phyloP scores from a whole-genome alignment of 2,888 invertebrate genomes.

The Anthrax anthrax region DNA sequence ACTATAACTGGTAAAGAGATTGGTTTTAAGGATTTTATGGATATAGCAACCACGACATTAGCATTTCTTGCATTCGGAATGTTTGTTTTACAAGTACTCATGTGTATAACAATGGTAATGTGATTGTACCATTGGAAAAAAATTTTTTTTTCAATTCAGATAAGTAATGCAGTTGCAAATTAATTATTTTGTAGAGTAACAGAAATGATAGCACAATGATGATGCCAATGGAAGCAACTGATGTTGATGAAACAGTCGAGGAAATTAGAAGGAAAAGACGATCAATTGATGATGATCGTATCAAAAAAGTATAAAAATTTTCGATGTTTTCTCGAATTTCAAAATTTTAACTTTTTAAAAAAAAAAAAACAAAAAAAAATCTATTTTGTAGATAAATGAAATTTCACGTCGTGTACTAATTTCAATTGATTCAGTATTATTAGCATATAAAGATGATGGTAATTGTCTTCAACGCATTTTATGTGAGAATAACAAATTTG shows the following conservation, averaged over 20 bases:
- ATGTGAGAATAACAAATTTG: conserved; percentile 52
- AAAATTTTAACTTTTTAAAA: not conserved
- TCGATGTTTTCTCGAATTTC: not conserved
- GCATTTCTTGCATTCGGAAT: conserved; percentile 70
- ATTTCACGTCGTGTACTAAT: conserved; percentile 39
- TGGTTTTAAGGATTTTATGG: conserved; percentile 46
- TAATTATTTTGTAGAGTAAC: not conserved
- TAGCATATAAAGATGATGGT: conserved; percentile 38
- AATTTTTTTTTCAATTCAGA: not conserved
- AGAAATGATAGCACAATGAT: conserved; percentile 22
- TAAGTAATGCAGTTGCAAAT: not conserved
- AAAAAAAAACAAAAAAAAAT: not conserved
- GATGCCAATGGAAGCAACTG: conserved; percentile 30
- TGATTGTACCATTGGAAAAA: not conserved
- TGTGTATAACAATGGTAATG: conserved; percentile 47
- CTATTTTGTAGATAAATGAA: conserved; percentile 33
- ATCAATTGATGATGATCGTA: conserved; percentile 5
- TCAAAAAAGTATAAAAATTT: conserved; percentile 10
- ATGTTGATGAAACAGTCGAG: conserved; percentile 16
- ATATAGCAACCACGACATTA: conserved; percentile 65
- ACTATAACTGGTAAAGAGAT: conserved; percentile 1
- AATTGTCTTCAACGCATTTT: conserved; percentile 47
- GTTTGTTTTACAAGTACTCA: conserved; percentile 62
- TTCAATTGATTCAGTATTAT: conserved; percentile 42
- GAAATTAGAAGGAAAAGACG: conserved; percentile 21